Base-by-base conservation (phyloP, 2,888 invertebrate species). In the Volucella zonaria region DNA sequence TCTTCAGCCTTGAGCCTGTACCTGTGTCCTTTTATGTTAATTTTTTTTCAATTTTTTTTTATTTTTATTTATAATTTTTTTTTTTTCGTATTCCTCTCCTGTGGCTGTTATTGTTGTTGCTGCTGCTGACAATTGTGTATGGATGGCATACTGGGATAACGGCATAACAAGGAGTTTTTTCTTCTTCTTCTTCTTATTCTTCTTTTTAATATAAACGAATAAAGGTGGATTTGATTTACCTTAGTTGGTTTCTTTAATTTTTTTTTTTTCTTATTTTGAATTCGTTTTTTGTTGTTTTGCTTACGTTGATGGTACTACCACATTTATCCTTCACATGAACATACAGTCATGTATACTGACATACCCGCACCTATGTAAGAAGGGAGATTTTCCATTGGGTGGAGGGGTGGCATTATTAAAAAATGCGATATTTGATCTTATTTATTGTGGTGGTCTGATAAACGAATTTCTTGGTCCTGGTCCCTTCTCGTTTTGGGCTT, bases 141-240 rank as follows among this genome's bases (percentile, higher is more conserved):
- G 78, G 82, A 82, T 82, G 82, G 77, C 43, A 82, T 74, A 68
- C 71, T 67, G 67, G 77, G 73, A 82, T 82, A 78, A 82, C 56
- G 67, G 77, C 67, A 82, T 82, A 78, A 82, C 56, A 74, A 82
- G 82, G 82, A 78, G 68, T 83, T 75, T 54, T 45, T 62, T 47
- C 67, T 51, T 47, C 45, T 47, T 52, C 38, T 49, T 59, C 59
- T 49, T 61, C 61, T 23, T 23, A 4, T 23, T 23, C 31, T 31
- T 59, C 64, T 71, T 82, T 73, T 83, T 76, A 75, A 79, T 80
- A 75, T 80, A 80, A 85, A 85, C 80, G 76, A 73, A 85, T 80
- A 85, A 85, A 85, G 85, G 85, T 85, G 85, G 67, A 81, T 80
- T 85, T 85, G 81, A 81, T 85, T 85, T 85, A 85, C 85, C 71